Conservation (phyloP, 2,888 invertebrate genomes). For the Meliscaeva auricollis region DNA sequence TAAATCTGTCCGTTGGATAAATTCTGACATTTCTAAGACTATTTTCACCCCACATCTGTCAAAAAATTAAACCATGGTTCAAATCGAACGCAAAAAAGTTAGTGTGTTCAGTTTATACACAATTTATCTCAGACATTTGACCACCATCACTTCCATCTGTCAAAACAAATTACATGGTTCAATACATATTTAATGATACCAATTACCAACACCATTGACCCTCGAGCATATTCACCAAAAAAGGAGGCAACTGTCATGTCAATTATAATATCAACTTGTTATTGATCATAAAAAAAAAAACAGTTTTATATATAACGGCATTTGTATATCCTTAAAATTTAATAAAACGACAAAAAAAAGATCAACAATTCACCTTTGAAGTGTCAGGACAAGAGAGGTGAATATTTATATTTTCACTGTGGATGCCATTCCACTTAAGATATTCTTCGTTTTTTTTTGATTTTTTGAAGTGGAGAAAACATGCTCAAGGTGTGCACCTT, state of each 20-base stretch:
- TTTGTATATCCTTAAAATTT: conserved; percentile 46
- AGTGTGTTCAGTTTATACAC: too few species aligned
- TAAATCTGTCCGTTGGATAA: too few species aligned
- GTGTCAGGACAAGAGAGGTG: conserved; percentile 19
- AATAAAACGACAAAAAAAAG: neutral
- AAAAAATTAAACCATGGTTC: neutral
- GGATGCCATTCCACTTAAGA: conserved; percentile 40
- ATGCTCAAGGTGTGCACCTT: conserved; percentile 75
- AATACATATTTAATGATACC: conserved; percentile 62
- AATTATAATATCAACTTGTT: conserved; percentile 61
- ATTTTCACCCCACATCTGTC: neutral
- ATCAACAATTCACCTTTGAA: conserved; percentile 11
- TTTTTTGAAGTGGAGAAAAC: conserved; percentile 46
- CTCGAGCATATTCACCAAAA: conserved; percentile 24
- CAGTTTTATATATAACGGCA: conserved; percentile 45
- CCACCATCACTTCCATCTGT: conserved; percentile 41
- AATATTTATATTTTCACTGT: conserved; percentile 16
- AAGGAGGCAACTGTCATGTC: conserved; percentile 55
- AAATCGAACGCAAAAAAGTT: neutral
- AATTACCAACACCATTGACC: conserved; percentile 58
- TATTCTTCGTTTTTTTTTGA: neutral
- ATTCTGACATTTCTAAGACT: too few species aligned
- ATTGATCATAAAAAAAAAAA: conserved; percentile 41
- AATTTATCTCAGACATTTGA: neutral
- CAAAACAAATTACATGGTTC: conserved; percentile 70